phyloP scores from a whole-genome alignment of 23 tunicate genomes.

The Diplosoma virens region DNA sequence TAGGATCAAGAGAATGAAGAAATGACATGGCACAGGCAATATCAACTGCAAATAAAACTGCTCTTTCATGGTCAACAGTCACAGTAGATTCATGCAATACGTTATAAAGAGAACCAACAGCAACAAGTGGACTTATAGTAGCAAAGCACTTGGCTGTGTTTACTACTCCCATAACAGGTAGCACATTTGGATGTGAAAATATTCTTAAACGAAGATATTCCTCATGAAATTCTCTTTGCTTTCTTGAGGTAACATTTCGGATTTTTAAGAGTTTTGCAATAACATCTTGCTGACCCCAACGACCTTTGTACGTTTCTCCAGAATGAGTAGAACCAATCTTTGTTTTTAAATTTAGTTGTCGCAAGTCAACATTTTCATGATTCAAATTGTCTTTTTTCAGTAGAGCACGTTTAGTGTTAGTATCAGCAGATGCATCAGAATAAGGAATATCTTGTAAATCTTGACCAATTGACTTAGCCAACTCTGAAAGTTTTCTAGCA shows the following conservation, averaged over 20 bases:
- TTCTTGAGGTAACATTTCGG: slow-evolving; percentile 65
- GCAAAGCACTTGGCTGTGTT: slow-evolving; percentile 85
- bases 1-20: slow-evolving; percentile 87
- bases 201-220: slow-evolving; percentile 87
- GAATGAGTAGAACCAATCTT: slow-evolving; percentile 79
- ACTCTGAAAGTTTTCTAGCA: slow-evolving; percentile 67
- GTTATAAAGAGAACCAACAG: slow-evolving; percentile 81
- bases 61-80: slow-evolving; percentile 88
- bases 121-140: slow-evolving; percentile 66
- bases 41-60: slow-evolving; percentile 74
- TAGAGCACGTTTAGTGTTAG: slow-evolving; percentile 57
- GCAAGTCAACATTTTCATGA: slow-evolving; percentile 84
- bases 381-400: slow-evolving; percentile 64
- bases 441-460: slow-evolving; percentile 70
- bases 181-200: slow-evolving; percentile 95
- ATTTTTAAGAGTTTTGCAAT: slow-evolving; percentile 77
- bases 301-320: slow-evolving; percentile 90
- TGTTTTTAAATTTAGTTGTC: slow-evolving; percentile 76
- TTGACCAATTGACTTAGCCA: slow-evolving; percentile 75
- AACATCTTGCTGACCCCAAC: slow-evolving; percentile 95
- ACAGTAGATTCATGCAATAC: slow-evolving; percentile 94
- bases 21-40: slow-evolving; percentile 90
- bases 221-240: slow-evolving; percentile 84
- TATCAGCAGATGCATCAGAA: slow-evolving; percentile 20
- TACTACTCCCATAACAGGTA: slow-evolving; percentile 93